Conservation (phyloP, 2,113 vertebrate genomes). For the Xiphophorus couchianus region DNA sequence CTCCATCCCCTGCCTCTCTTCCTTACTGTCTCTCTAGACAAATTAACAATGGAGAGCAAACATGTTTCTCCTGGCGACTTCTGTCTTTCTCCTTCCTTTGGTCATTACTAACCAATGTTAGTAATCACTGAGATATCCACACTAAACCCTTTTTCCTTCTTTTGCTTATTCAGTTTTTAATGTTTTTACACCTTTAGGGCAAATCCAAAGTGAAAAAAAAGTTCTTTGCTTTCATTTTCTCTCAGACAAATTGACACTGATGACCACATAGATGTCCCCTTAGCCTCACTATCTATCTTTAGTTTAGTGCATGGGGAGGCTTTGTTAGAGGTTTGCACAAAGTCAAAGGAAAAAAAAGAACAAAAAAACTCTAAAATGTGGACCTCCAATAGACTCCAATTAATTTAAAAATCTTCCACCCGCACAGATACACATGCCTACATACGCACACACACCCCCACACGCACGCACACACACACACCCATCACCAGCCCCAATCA, state of each 20-base stretch:
- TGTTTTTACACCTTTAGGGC: not conserved
- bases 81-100: not conserved
- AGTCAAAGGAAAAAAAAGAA: conserved; percentile 79
- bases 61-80: conserved; percentile 40
- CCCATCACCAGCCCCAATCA: conserved; percentile 81
- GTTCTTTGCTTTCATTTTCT: conserved; percentile 11
- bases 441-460: not conserved
- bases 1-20: conserved; percentile 70
- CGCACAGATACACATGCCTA: conserved; percentile 2
- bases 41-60: conserved; percentile 56
- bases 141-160: not conserved
- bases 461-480: conserved; percentile 6
- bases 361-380: conserved; percentile 97
- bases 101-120: conserved; percentile 28
- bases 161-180: not conserved
- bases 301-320: not conserved
- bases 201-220: conserved; percentile 11
- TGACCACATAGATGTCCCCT: conserved; percentile 69
- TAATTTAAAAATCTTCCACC: conserved; percentile 89
- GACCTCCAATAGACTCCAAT: conserved; percentile 99
- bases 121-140: conserved; percentile 25
- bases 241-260: conserved; percentile 40
- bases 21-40: conserved; percentile 32
- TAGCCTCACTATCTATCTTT: conserved; percentile 20
- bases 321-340: conserved; percentile 51